A percentile compares a stretch with the other conserved stretches of the same genome.
These are phyloP conservation scores for Parazoanthus darwini DNA, from an alignment of 92 coral and sea anemone species.

Conservation along the genomic window DNA sequence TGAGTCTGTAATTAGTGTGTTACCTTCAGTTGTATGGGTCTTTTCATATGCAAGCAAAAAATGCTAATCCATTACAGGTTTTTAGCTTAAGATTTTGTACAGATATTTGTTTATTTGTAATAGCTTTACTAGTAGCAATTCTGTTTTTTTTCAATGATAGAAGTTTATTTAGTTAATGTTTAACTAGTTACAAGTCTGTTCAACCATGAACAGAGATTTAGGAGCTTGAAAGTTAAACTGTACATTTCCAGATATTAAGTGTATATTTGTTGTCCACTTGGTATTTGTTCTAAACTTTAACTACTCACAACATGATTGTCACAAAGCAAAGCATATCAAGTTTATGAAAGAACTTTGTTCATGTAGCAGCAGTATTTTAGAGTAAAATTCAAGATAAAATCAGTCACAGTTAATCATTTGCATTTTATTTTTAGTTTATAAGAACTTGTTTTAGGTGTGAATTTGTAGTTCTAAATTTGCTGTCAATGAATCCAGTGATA, in stretches of 20 bases:
- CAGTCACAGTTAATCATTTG: constrained; percentile 10
- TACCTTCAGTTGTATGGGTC: constrained; percentile 23
- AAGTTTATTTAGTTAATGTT: constrained; percentile 19
- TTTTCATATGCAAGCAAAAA: constrained; percentile 26
- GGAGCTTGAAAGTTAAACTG: constrained; percentile 7
- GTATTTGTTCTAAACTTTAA: not conserved
- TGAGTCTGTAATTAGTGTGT: constrained; percentile 34
- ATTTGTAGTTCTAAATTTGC: not conserved
- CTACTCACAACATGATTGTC: not conserved
- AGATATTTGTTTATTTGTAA: not conserved
- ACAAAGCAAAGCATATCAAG: not conserved
- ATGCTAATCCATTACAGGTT: constrained; percentile 3
- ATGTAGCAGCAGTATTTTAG: not conserved
- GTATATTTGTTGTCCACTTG: constrained; percentile 18
- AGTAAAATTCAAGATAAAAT: not conserved
- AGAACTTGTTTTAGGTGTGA: not conserved
- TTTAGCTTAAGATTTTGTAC: not conserved
- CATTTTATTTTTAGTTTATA: constrained; percentile 9
- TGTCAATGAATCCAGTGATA: not conserved
- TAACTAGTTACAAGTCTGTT: constrained; percentile 34
- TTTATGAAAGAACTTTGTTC: not conserved
- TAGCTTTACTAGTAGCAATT: not conserved
- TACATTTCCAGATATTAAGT: constrained; percentile 11
- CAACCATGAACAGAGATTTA: constrained; percentile 1
- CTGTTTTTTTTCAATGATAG: not conserved